These are phyloP conservation scores for Alexandromys fortis DNA, from an alignment of 2,113 vertebrate species.

Conservation along the genomic window DNA sequence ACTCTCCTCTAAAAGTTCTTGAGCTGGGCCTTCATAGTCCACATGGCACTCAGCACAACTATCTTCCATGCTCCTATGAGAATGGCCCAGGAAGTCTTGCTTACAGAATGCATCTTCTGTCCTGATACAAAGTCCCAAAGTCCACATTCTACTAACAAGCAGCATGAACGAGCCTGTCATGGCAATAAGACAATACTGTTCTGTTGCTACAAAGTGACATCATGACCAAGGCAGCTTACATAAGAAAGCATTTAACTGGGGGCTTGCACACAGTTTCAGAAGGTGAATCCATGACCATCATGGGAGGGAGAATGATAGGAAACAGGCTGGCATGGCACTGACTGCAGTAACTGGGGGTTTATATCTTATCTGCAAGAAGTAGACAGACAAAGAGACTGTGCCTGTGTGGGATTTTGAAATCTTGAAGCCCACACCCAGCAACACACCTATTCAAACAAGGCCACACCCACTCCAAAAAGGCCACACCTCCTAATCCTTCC, in stretches of 20 bases:
- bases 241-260: not conserved
- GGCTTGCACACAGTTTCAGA: not conserved
- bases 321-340: not conserved
- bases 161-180: not conserved
- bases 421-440: not conserved
- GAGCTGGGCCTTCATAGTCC: not conserved
- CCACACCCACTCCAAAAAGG: not conserved
- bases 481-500: not conserved
- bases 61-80: not conserved
- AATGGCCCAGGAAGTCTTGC: not conserved
- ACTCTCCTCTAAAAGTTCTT: not conserved
- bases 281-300: not conserved
- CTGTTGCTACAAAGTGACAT: not conserved
- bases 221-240: not conserved
- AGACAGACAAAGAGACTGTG: not conserved
- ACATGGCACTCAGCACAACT: not conserved
- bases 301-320: not conserved
- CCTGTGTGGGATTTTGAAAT: not conserved
- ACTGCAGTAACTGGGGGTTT: not conserved
- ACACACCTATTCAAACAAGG: not conserved
- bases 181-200: not conserved
- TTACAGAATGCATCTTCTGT: not conserved
- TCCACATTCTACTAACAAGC: not conserved
- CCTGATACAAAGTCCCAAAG: not conserved
- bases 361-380: not conserved